These are phyloP conservation scores for Trematomus loennbergii DNA, from an alignment of 2,113 vertebrate species.

Conservation along the genomic window DNA sequence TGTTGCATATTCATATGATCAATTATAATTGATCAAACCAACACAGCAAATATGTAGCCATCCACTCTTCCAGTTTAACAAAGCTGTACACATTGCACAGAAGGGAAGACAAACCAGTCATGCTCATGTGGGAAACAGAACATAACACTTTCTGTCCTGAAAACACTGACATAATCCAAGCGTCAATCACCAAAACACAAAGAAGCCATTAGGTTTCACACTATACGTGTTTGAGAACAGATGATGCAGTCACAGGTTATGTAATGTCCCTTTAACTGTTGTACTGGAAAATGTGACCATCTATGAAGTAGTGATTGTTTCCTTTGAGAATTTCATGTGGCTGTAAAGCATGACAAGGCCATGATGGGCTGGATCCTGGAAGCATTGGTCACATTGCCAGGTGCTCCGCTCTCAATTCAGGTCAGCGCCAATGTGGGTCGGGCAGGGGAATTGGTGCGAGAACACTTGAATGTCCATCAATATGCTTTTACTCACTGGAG, in stretches of 20 bases:
- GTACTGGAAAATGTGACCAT: conserved; percentile 47
- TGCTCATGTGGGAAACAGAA: background rate
- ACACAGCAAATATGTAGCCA: background rate
- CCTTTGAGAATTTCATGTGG: conserved; percentile 49
- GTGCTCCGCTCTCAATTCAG: conserved; percentile 67
- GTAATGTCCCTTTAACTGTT: conserved; percentile 39
- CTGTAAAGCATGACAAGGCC: conserved; percentile 49
- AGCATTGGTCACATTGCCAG: conserved; percentile 61
- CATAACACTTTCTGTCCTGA: background rate
- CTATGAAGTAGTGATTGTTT: conserved; percentile 37
- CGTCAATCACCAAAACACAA: background rate
- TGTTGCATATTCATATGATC: background rate
- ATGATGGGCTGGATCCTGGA: conserved; percentile 57
- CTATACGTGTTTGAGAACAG: background rate
- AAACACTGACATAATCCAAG: background rate
- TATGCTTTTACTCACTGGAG: conserved; percentile 51
- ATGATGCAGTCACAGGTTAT: conserved; percentile 22
- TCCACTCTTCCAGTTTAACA: background rate
- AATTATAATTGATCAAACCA: conserved; percentile 8
- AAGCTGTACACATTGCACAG: background rate
- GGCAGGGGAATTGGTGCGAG: conserved; percentile 38
- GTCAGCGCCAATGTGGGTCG: conserved; percentile 60
- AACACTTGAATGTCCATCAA: conserved; percentile 62
- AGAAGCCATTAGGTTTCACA: background rate
- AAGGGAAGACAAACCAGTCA: background rate